Evolutionary conservation across 1,140 invertebrate species (phyloP).

Genomic region (Drosophila lowei): DNA sequence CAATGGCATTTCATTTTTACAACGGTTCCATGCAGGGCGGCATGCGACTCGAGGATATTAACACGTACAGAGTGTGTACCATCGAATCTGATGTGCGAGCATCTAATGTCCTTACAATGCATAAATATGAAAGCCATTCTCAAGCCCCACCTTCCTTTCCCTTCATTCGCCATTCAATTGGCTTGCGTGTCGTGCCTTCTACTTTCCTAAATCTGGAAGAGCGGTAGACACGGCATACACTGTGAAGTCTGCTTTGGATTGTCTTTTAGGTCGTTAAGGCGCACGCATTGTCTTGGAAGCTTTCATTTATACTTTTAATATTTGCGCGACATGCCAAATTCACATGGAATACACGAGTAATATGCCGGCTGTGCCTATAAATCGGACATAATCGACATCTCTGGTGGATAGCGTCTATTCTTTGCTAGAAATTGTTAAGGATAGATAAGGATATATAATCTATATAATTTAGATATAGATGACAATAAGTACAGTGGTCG

Average conservation of each 20-base stretch:
- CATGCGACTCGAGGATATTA: constrained; percentile 62
- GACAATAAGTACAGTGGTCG: too few relatives aligned
- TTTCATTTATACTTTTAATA: constrained; percentile 6
- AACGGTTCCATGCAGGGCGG: constrained; percentile 49
- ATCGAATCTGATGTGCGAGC: constrained; percentile 59
- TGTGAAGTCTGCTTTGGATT: too few relatives aligned
- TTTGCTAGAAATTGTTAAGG: too few relatives aligned
- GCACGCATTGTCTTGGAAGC: constrained; percentile 39
- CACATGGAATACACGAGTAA: too few relatives aligned
- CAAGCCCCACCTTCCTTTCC: constrained; percentile 5
- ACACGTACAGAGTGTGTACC: constrained; percentile 63
- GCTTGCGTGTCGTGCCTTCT: constrained; percentile 35
- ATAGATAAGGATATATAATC: neutral
- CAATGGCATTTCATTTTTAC: constrained; percentile 72
- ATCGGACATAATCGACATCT: too few relatives aligned
- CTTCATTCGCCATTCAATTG: constrained; percentile 39
- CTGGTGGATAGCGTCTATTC: too few relatives aligned
- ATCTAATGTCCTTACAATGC: constrained; percentile 47
- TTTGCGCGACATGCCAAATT: too few relatives aligned
- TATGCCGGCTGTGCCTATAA: too few relatives aligned
- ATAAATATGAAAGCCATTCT: constrained; percentile 68
- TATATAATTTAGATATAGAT: neutral
- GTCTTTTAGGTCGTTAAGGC: constrained; percentile 27
- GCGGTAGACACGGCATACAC: too few relatives aligned
- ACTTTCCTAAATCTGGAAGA: constrained; percentile 19